Base-by-base conservation (phyloP, 2,113 vertebrate species). In the Serilophus lunatus region DNA sequence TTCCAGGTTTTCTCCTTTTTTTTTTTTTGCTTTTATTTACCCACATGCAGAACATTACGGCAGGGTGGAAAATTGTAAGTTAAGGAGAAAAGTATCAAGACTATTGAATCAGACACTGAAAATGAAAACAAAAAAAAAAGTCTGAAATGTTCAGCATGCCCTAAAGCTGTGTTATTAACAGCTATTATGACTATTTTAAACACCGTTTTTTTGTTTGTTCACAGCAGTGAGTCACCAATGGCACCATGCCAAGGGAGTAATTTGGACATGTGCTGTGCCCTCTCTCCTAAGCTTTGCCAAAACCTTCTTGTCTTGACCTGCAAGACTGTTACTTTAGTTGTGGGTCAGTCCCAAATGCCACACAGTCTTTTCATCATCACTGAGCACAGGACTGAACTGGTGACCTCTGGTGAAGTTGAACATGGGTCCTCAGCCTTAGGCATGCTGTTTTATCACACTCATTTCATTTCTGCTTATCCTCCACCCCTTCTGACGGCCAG, bases 131-230 rank as follows among this genome's bases (percentile, higher is more conserved):
- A 2, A 33, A 42, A 7, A 29, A 33, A 5, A 56, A 26, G 23
- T 20, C 51, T 57, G 70, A 31, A 79, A 44, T 4, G 12, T 33
- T 63, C 66, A 54, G 29, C 0, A 0, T 70, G 78, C 72, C 84
- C 80, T 66, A 61, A 50, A 89, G 83, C 66, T 70, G 20, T 87
- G 61, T 85, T 88, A 88, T 88, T 92, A 96, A 51, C 50, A 90
- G 83, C 40, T 83, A 71, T 82, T 80, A 66, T 0, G 7, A 44
- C 29, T 86, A 50, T 92, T 92, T 90, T 77, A 82, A 89, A 77
- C 28, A 26, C 14, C 18, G 9, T 33, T 68, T 60, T n/a, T 81
- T 25, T 59, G 51, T 70, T 65, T 86, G 25, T 88, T 94, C 94
- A 68, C 44, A 94, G 60, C 59, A 77, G 12, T 90, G 92, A 94